A percentile compares a stretch with the other conserved stretches of the same genome.
These are phyloP conservation scores for Drosophila eohydei DNA, from an alignment of 2,888 invertebrate species.

Conservation along the genomic window DNA sequence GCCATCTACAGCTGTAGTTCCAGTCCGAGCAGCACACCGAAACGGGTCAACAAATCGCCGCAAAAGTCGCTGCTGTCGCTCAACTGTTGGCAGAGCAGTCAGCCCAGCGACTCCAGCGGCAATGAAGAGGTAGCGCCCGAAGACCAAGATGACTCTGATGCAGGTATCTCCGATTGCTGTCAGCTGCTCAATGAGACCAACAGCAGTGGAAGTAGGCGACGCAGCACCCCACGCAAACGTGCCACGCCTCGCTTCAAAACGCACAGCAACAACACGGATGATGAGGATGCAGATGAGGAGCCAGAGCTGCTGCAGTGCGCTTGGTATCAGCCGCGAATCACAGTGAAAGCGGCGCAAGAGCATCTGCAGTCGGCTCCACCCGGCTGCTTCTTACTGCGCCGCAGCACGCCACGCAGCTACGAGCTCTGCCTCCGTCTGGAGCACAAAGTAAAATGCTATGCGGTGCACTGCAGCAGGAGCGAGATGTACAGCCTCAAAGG, in stretches of 20 bases:
- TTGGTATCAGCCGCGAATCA: slow-evolving; percentile 81
- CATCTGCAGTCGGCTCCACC: slow-evolving; percentile 66
- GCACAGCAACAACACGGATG: slow-evolving; percentile 46
- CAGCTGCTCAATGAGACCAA: slow-evolving; percentile 69
- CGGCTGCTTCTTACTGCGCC: slow-evolving; percentile 78
- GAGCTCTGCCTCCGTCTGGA: slow-evolving; percentile 77
- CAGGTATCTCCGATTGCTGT: slow-evolving; percentile 82
- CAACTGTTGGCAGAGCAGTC: slow-evolving; percentile 77
- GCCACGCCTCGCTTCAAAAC: slow-evolving; percentile 45
- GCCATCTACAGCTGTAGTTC: slow-evolving; percentile 68
- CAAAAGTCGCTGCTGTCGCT: slow-evolving; percentile 76
- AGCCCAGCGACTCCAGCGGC: slow-evolving; percentile 68
- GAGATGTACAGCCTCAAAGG: slow-evolving; percentile 88
- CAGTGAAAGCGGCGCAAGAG: slow-evolving; percentile 71
- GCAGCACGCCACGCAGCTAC: slow-evolving; percentile 72
- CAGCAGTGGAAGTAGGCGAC: slow-evolving; percentile 35
- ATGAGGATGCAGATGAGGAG: slow-evolving; percentile 59
- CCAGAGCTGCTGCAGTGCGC: slow-evolving; percentile 65
- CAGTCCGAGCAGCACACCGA: slow-evolving; percentile 47
- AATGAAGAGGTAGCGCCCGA: slow-evolving; percentile 40
- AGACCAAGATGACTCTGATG: slow-evolving; percentile 59
- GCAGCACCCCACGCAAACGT: slow-evolving; percentile 11
- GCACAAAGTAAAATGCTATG: slow-evolving; percentile 74
- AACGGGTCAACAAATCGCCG: slow-evolving; percentile 63
- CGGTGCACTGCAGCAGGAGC: slow-evolving; percentile 65